Conservation (phyloP, 2,113 vertebrate species). For the Engraulis encrasicolus region DNA sequence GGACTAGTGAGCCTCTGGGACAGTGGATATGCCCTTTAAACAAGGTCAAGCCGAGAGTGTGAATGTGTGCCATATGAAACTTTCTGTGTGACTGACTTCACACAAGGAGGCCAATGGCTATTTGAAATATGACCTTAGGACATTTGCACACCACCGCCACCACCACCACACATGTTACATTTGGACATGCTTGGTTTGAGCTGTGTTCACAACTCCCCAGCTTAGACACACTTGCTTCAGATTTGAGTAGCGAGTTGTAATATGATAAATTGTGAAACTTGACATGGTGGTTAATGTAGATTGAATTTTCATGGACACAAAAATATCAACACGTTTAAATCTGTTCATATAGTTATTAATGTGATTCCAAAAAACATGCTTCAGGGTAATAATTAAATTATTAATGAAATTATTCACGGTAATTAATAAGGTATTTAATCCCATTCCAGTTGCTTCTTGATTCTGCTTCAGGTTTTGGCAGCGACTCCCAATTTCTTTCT, state of each 20-base stretch:
- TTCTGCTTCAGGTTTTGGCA: conserved; percentile 76
- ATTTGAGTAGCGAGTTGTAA: neutral
- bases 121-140: conserved; percentile 10
- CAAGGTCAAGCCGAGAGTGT: neutral
- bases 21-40: conserved; percentile 1
- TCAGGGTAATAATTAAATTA: neutral
- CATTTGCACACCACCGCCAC: no score
- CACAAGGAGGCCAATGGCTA: conserved; percentile 8
- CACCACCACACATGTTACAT: conserved; percentile 5
- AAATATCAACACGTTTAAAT: neutral
- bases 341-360: neutral
- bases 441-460: conserved; percentile 68
- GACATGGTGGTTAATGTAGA: neutral
- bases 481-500: conserved; percentile 50
- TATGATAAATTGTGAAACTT: neutral
- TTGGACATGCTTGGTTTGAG: neutral
- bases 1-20: neutral
- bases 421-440: conserved; percentile 66
- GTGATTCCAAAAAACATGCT: neutral
- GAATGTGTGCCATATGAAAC: conserved; percentile 1
- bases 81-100: neutral
- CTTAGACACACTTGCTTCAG: neutral
- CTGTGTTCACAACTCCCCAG: neutral
- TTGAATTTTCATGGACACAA: neutral
- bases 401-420: no score